A percentile compares a stretch with the other conserved stretches of the same genome.
These are phyloP conservation scores for Zalophus californianus DNA, from an alignment of 2,797 vertebrate species.

Conservation along the genomic window DNA sequence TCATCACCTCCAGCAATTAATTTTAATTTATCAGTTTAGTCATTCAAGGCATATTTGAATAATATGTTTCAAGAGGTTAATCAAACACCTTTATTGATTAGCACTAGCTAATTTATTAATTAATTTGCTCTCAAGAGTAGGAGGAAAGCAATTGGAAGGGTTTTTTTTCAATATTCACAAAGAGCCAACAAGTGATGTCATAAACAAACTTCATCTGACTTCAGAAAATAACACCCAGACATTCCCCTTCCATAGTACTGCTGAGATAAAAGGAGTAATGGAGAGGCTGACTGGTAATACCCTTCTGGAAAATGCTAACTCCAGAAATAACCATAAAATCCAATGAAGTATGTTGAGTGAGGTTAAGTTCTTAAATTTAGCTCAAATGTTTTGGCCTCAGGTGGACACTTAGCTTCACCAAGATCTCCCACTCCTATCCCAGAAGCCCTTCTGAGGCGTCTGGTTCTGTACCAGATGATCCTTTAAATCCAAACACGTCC, in stretches of 20 bases:
- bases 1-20: constrained; percentile 47
- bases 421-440: neutral
- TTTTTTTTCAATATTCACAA: neutral
- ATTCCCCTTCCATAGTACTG: neutral
- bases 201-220: constrained; percentile 6
- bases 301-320: neutral
- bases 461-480: neutral
- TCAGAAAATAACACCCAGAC: neutral
- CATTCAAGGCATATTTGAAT: constrained; percentile 56
- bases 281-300: neutral
- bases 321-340: neutral
- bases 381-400: neutral
- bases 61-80: constrained; percentile 64
- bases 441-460: neutral
- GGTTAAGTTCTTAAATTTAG: neutral
- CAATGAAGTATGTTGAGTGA: neutral
- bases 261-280: neutral
- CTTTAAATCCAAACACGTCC: neutral
- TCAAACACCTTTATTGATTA: constrained; percentile 69
- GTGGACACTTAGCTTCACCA: neutral
- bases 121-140: neutral
- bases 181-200: neutral
- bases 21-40: constrained; percentile 53
- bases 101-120: neutral
- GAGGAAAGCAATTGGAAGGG: neutral